Evolutionary conservation across 2,113 vertebrate species (phyloP).

Genomic region (Trogon melanurus): DNA sequence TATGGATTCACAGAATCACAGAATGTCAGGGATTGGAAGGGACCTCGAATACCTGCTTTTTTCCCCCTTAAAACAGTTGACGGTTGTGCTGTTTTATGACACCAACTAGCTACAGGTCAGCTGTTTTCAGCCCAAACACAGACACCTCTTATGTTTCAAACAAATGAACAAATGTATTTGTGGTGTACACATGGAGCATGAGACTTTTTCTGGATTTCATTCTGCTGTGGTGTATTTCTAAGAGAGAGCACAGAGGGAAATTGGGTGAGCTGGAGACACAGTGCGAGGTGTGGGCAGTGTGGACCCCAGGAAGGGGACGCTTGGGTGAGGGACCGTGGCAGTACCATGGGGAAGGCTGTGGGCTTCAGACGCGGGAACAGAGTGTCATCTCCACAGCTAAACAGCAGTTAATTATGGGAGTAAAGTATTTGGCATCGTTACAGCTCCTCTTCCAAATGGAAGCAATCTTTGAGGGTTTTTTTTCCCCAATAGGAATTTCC

Average conservation of each 20-base stretch:
- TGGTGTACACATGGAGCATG: rapidly evolving
- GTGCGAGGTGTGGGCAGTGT: rapidly evolving
- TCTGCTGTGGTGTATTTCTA: background rate
- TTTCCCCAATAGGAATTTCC: background rate
- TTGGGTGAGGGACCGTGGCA: background rate
- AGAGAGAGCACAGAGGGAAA: rapidly evolving
- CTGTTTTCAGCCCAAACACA: background rate
- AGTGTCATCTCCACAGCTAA: background rate
- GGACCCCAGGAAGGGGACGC: background rate
- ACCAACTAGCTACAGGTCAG: background rate
- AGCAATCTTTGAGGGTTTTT: background rate
- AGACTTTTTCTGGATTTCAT: background rate
- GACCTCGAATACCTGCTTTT: background rate
- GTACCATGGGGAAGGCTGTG: background rate
- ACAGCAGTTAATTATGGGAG: background rate
- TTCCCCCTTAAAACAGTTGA: rapidly evolving
- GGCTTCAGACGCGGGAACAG: background rate
- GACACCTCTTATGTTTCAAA: background rate
- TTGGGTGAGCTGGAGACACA: background rate
- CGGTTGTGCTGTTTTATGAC: background rate
- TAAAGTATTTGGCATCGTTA: background rate
- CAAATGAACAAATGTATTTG: rapidly evolving
- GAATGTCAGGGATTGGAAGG: no score
- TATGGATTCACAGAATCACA: no score
- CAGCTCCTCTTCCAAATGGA: background rate